Evolutionary conservation across 35 echinoderm and acorn worm genomes (phyloP).

Genomic region (Nesometra sesokonis): DNA sequence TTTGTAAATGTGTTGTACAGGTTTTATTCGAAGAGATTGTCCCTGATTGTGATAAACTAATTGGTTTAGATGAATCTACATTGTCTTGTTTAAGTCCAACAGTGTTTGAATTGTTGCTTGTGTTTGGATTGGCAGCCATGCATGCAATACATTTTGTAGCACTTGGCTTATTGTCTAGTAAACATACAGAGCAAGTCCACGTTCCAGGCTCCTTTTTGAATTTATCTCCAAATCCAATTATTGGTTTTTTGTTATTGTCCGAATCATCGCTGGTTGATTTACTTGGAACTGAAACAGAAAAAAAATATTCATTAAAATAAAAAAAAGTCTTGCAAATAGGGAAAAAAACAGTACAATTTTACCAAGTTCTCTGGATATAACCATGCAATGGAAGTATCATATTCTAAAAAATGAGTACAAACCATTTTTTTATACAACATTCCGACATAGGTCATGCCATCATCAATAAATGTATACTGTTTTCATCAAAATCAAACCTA

Average conservation of each 20-base stretch:
- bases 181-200: background rate
- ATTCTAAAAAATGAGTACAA: no score
- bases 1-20: background rate
- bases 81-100: background rate
- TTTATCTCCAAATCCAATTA: background rate
- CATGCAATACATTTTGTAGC: background rate
- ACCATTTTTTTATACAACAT: no score
- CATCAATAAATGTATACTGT: no score
- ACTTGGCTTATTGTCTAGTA: background rate
- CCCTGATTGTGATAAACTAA: background rate
- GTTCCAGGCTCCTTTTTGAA: background rate
- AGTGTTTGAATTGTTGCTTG: background rate
- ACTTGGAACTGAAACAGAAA: background rate
- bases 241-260: background rate
- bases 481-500: no score
- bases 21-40: background rate
- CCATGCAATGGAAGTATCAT: no score
- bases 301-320: background rate
- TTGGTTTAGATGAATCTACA: background rate
- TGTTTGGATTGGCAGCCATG: background rate
- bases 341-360: no score
- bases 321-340: no score
- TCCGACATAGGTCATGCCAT: no score
- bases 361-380: no score
- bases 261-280: background rate